phyloP scores from a whole-genome alignment of 2,797 vertebrate species.

The Schizothorax lantsangensis region DNA sequence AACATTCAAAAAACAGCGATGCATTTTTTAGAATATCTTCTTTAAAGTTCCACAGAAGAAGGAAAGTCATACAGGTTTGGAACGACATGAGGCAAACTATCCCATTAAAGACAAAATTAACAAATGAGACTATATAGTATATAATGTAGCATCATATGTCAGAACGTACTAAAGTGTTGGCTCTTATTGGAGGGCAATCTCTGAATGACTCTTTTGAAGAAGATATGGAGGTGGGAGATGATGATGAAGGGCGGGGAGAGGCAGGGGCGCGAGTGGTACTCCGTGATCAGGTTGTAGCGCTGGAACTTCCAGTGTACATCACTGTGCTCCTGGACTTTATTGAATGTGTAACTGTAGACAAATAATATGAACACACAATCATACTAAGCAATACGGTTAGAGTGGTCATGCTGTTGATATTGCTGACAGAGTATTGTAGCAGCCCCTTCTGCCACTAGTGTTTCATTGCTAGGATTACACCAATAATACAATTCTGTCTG shows the following conservation, averaged over 20 bases:
- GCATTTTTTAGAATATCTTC: neutral
- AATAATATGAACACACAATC: no score
- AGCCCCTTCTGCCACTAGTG: neutral
- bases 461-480: neutral
- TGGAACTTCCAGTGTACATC: slow-evolving; percentile 91
- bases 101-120: neutral
- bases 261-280: slow-evolving; percentile 86
- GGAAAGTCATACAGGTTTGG: neutral
- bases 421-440: neutral
- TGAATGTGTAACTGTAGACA: slow-evolving; percentile 84
- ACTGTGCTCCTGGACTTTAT: slow-evolving; percentile 87
- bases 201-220: slow-evolving; percentile 76
- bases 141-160: neutral
- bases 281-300: slow-evolving; percentile 87
- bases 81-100: neutral
- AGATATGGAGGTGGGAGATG: slow-evolving; percentile 83
- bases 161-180: slow-evolving; percentile 82
- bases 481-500: neutral
- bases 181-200: slow-evolving; percentile 66
- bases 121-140: neutral
- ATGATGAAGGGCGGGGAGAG: slow-evolving; percentile 88
- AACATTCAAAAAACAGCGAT: neutral
- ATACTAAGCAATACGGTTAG: no score
- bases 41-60: neutral
- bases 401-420: neutral